phyloP scores from a whole-genome alignment of 2,888 invertebrate species.

The Platerodrilus igneus region DNA sequence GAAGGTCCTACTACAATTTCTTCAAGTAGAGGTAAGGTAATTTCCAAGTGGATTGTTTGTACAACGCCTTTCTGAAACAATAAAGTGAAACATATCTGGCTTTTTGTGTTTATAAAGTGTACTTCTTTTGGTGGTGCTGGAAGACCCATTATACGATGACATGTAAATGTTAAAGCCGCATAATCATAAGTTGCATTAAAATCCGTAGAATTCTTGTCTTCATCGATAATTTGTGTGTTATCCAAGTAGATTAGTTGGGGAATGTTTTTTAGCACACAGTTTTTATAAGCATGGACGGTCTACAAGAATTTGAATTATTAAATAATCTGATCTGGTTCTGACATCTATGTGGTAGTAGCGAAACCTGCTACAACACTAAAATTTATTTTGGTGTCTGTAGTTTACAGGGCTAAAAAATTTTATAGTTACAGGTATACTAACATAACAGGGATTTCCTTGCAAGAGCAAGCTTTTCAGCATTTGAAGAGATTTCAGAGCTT shows the following conservation, averaged over 20 bases:
- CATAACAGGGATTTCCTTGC: constrained; percentile 58
- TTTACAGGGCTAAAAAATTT: too few relatives aligned
- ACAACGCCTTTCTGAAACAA: constrained; percentile 35
- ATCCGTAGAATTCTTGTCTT: constrained; percentile 31
- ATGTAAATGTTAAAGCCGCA: constrained; percentile 49
- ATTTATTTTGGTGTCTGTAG: too few relatives aligned
- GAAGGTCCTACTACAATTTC: constrained; percentile 31
- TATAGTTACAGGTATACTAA: constrained; percentile 42
- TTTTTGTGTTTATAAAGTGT: constrained; percentile 18
- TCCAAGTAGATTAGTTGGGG: constrained; percentile 53
- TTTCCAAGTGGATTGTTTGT: constrained; percentile 52
- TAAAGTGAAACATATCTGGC: neutral
- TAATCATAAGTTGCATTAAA: constrained; percentile 41
- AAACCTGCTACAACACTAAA: too few relatives aligned
- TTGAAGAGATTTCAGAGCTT: constrained; percentile 42
- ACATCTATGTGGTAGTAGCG: too few relatives aligned
- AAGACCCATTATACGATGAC: constrained; percentile 52
- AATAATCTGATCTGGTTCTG: constrained; percentile 2
- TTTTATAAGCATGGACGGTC: constrained; percentile 44
- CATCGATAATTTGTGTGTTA: constrained; percentile 46
- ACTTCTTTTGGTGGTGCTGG: constrained; percentile 54
- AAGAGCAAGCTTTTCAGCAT: constrained; percentile 49
- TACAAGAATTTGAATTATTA: neutral
- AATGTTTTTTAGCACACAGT: constrained; percentile 44
- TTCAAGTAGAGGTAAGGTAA: constrained; percentile 55